These are phyloP conservation scores for Trialeurodes vaporariorum DNA, from an alignment of 1,140 invertebrate genomes.

Conservation along the genomic window DNA sequence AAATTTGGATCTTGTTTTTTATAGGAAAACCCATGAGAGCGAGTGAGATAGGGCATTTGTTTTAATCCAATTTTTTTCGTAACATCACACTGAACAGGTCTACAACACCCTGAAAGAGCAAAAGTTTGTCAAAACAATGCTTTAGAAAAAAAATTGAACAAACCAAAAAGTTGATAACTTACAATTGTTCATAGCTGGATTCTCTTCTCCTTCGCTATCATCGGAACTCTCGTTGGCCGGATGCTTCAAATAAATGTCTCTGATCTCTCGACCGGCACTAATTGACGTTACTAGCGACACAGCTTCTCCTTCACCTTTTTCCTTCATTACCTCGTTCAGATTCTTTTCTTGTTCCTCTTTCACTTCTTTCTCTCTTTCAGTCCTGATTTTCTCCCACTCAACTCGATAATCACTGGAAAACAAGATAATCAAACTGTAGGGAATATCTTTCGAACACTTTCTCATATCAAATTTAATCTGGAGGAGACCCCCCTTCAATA, in stretches of 20 bases:
- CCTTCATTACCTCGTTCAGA: constrained; percentile 29
- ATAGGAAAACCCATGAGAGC: too few relatives aligned
- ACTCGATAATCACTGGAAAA: constrained; percentile 53
- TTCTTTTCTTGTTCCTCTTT: constrained; percentile 33
- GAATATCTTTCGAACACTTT: too few relatives aligned
- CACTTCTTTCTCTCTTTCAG: constrained; percentile 40
- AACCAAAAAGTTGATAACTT: background rate
- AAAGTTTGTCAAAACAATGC: too few relatives aligned
- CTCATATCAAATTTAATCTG: too few relatives aligned
- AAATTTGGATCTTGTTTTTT: too few relatives aligned
- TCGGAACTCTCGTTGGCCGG: constrained; percentile 56
- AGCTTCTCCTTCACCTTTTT: constrained; percentile 27
- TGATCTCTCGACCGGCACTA: constrained; percentile 43
- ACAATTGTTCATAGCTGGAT: background rate
- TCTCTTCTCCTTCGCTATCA: constrained; percentile 54
- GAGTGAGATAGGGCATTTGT: too few relatives aligned
- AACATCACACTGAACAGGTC: too few relatives aligned
- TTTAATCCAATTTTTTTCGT: too few relatives aligned
- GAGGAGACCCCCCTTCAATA: too few relatives aligned
- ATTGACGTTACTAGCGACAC: constrained; percentile 40
- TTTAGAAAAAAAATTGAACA: too few relatives aligned
- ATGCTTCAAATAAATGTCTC: constrained; percentile 54
- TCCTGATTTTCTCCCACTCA: constrained; percentile 53
- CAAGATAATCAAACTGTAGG: constrained; percentile 19
- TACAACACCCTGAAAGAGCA: too few relatives aligned